phyloP scores from a whole-genome alignment of 1,140 invertebrate genomes.

The Bacillus rossius region DNA sequence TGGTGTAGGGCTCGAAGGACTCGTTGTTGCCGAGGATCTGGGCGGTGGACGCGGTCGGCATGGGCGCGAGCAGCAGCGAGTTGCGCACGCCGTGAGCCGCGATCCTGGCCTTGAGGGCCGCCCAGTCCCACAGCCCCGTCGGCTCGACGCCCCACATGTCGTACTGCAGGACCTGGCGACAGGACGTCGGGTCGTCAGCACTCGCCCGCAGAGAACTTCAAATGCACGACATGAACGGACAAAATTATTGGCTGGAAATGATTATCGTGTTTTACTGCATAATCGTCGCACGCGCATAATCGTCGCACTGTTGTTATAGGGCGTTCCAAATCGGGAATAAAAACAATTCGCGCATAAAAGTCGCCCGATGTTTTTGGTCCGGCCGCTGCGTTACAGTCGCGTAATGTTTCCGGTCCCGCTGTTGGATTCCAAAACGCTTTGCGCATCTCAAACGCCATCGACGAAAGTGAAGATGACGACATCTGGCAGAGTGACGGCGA shows the following conservation, averaged over 20 bases:
- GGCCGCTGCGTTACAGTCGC: no score
- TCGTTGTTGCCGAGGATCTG: conserved; percentile 99
- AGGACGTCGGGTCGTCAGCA: background rate
- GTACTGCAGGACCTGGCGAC: conserved; percentile 78
- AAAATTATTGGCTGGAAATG: no score
- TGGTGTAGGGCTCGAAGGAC: conserved; percentile 97
- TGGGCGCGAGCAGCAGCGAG: conserved; percentile 91
- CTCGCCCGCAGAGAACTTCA: no score
- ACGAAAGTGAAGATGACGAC: no score
- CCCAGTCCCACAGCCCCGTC: conserved; percentile 88
- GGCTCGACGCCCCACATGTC: conserved; percentile 98
- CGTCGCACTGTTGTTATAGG: no score
- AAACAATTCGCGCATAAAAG: no score
- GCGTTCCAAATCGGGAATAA: background rate
- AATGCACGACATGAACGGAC: no score
- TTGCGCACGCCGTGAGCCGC: conserved; percentile 89
- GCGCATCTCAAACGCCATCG: no score
- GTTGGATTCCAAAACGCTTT: no score
- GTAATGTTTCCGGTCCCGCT: no score
- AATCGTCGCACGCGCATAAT: background rate
- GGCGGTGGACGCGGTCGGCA: conserved; percentile 99
- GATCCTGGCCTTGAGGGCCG: conserved; percentile 77
- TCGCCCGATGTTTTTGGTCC: no score
- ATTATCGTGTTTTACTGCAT: background rate
- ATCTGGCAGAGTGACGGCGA: no score